Percentiles rank a stretch among this genome's conserved stretches.
These are phyloP conservation scores for Calcarius ornatus DNA, from an alignment of 2,113 vertebrate genomes.

Conservation along the genomic window DNA sequence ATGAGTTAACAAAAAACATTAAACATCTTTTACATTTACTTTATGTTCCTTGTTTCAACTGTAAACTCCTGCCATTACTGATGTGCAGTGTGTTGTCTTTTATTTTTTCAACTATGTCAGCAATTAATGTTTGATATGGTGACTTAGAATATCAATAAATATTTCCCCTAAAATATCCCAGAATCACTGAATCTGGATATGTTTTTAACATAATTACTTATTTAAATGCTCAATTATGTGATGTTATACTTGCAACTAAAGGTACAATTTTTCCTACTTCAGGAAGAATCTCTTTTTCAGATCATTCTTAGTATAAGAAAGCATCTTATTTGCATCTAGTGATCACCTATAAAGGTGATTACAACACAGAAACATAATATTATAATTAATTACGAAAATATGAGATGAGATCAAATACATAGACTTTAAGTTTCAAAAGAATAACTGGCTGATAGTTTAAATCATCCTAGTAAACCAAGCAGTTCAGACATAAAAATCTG, in stretches of 20 bases:
- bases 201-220: neutral
- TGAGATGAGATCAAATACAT: neutral
- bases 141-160: neutral
- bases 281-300: neutral
- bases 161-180: neutral
- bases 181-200: neutral
- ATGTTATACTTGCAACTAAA: neutral
- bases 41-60: neutral
- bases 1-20: neutral
- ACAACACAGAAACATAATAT: neutral
- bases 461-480: neutral
- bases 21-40: neutral
- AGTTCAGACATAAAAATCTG: neutral
- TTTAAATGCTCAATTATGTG: neutral
- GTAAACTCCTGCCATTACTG: neutral
- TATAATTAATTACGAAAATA: conserved; percentile 22
- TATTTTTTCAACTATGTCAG: too few relatives aligned
- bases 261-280: neutral
- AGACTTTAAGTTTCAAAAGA: neutral
- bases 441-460: neutral
- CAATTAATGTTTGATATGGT: neutral
- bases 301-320: neutral
- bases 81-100: too few relatives aligned
- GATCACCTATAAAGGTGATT: neutral
- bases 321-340: neutral